These are phyloP conservation scores for Fregata magnificens DNA, from an alignment of 2,113 vertebrate genomes.

Conservation along the genomic window DNA sequence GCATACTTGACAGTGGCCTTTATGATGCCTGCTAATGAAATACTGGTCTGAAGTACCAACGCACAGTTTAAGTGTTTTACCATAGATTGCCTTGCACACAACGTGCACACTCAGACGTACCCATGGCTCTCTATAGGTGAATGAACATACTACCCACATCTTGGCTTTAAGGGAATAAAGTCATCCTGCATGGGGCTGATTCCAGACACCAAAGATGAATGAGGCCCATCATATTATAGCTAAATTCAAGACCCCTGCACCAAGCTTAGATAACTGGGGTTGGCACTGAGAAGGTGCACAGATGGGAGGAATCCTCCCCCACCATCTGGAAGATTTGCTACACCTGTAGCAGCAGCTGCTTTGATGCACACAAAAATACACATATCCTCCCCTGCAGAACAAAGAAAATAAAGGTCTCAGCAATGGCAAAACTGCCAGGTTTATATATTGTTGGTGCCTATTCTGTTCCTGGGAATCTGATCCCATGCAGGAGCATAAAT, in stretches of 20 bases:
- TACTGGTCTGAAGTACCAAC: neutral
- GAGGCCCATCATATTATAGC: neutral
- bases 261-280: neutral
- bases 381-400: neutral
- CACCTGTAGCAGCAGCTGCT: neutral
- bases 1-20: neutral
- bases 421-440: neutral
- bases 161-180: neutral
- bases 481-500: neutral
- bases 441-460: neutral
- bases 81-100: neutral
- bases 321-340: neutral
- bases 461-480: neutral
- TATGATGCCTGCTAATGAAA: neutral
- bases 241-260: neutral
- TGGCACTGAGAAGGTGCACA: neutral
- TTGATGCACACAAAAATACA: neutral
- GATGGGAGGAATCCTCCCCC: neutral
- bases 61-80: neutral
- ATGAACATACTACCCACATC: neutral
- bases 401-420: neutral
- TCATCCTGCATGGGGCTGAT: neutral
- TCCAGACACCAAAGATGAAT: neutral
- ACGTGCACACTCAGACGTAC: rapidly evolving
- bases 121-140: neutral